These are phyloP conservation scores for Megaptera novaeangliae DNA, from an alignment of 2,113 vertebrate species.

Conservation along the genomic window DNA sequence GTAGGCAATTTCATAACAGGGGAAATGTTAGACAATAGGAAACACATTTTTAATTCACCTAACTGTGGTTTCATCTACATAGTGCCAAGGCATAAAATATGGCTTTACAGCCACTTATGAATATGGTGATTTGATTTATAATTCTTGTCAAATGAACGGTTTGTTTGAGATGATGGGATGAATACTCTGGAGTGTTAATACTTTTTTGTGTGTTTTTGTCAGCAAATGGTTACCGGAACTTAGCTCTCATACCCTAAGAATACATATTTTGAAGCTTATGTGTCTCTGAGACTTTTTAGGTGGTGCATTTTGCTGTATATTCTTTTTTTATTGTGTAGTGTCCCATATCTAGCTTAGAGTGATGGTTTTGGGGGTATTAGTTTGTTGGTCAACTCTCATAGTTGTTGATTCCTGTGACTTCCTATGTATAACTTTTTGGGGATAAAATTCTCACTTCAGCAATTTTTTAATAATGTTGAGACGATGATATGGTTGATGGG, in stretches of 20 bases:
- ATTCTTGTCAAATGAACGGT: conserved; percentile 3
- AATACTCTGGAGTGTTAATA: not conserved
- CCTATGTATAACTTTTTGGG: not conserved
- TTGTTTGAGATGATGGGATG: conserved; percentile 25
- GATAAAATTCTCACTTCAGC: not conserved
- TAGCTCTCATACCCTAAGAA: not conserved
- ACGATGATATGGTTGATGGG: not conserved
- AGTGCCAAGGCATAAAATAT: conserved; percentile 2
- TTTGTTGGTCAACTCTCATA: not conserved
- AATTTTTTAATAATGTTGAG: not conserved
- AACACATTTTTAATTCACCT: conserved; percentile 46
- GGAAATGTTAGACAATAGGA: conserved; percentile 44
- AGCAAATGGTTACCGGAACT: not conserved
- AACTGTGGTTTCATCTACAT: conserved; percentile 14
- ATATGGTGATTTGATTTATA: conserved; percentile 48
- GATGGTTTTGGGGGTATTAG: not conserved
- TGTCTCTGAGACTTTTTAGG: not conserved
- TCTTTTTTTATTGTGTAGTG: not conserved
- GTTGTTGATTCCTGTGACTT: not conserved
- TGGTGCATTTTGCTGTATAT: not conserved
- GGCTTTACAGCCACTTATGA: conserved; percentile 19
- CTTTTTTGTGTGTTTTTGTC: not conserved
- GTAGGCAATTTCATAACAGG: not conserved
- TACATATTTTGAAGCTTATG: not conserved
- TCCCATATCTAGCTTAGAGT: not conserved